Evolutionary conservation across 2,888 invertebrate genomes (phyloP), one percentile per base, ranked within the genome.

Genomic region (Dorcus hopei): DNA sequence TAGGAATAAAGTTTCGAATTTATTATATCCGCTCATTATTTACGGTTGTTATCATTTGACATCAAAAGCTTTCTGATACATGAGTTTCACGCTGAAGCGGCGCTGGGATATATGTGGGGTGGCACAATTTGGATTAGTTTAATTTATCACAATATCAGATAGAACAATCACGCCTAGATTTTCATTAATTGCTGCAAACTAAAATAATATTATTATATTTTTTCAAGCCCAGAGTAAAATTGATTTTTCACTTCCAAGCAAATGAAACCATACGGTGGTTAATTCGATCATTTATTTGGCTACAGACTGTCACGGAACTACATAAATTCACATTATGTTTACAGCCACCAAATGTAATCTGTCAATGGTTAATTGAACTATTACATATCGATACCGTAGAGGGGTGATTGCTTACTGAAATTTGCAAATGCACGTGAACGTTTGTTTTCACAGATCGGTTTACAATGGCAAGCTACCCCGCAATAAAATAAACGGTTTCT

Each of bases 341-440:
- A 65, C 58, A 61, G 51, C 58, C 58, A 60, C 63, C 65, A 68
- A 69, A 70, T 68, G 68, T 67, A 68, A 70, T 70, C 65, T 70
- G 69, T 70, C 69, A 68, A 68, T 68, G 60, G 63, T 61, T 65
- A 68, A 70, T 67, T 65, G 65, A 68, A 67, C 63, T 66, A 68
- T 64, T 65, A 61, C 63, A 61, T 62, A 68, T 65, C 67, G 61
- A 63, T 62, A 62, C 59, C 33, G 45, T 41, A 49, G 52, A 51
- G 39, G 41, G 48, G 43, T 14, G 38, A 43, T 57, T 38, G 47
- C 47, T 57, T 51, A 52, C 56, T 45, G 6, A 19, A 3, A 47
- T 16, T 8, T 40, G 43, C 38, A 54, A 40, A 50, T 39, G 40
- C 11, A 8, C 6, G 47, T 14, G 38, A 38, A 19, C 7, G 16